phyloP scores from a whole-genome alignment of 2,888 invertebrate genomes.

The Synanthedon tipuliformis region DNA sequence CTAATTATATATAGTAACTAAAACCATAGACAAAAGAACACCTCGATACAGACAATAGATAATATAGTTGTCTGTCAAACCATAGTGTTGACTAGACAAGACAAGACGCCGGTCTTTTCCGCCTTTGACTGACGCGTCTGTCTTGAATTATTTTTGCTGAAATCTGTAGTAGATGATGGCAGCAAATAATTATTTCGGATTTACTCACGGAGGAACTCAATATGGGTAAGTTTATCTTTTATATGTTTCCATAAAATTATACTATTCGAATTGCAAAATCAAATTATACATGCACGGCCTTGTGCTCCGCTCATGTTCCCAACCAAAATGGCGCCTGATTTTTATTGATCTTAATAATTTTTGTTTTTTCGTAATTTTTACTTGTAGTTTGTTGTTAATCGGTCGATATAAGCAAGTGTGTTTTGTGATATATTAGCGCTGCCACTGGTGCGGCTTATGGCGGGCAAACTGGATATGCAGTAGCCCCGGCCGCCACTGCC shows the following conservation, averaged over 20 bases:
- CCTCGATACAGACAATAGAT: too few species aligned
- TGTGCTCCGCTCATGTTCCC: slow-evolving; percentile 38
- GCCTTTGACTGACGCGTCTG: slow-evolving; percentile 41
- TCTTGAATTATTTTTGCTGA: slow-evolving; percentile 53
- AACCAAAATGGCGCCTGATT: slow-evolving; percentile 63
- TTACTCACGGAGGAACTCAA: slow-evolving; percentile 93
- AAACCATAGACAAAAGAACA: too few species aligned
- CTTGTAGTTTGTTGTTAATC: slow-evolving; percentile 9
- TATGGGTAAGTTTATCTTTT: slow-evolving; percentile 77
- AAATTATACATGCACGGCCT: slow-evolving; percentile 24
- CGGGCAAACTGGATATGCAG: slow-evolving; percentile 86
- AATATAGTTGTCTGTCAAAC: too few species aligned
- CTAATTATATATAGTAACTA: too few species aligned
- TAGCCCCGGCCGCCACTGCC: slow-evolving; percentile 84
- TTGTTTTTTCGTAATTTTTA: slow-evolving; percentile 9
- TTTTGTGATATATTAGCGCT: slow-evolving; percentile 55
- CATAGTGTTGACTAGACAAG: slow-evolving; percentile 22
- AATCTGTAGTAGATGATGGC: slow-evolving; percentile 75
- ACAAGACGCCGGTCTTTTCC: slow-evolving; percentile 63
- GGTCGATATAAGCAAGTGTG: slow-evolving; percentile 6
- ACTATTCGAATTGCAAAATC: neutral
- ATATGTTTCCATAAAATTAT: slow-evolving; percentile 10
- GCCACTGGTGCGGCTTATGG: slow-evolving; percentile 86
- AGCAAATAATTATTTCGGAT: slow-evolving; percentile 95
- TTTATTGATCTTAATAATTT: slow-evolving; percentile 42